Evolutionary conservation across 2,113 vertebrate species (phyloP), one percentile per base, ranked within the genome.

Genomic region (Paramormyrops kingsleyae): DNA sequence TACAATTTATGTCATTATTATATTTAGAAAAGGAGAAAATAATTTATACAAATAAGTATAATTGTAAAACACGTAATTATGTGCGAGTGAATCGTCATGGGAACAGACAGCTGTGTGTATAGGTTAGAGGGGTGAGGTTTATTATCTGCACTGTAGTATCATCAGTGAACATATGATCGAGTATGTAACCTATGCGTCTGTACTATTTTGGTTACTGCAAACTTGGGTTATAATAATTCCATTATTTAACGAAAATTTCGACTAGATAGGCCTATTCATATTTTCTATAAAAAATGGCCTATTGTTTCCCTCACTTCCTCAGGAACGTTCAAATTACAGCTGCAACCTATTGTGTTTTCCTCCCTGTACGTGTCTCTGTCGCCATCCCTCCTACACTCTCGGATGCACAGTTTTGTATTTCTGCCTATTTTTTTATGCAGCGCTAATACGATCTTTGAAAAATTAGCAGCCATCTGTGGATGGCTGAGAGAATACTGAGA

Each of bases 401-500:
- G 27, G 44, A 49, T 56, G 90, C 83, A 87, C 50, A 77, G 70
- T 88, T 90, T 84, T 88, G 87, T 90, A 90, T 90, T 90, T 88
- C 80, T 90, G 90, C 87, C 90, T 53, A 84, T 90, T 88, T 87
- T 87, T 80, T 80, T 87, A 90, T 88, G 77, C 80, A 59, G 74
- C 50, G 31, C 87, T 88, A 89, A 80, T 90, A 77, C 35, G 90
- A 52, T 84, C 87, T 87, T 90, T 88, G 77, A 88, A 87, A 77
- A 88, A 88, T 84, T 90, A 53, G 87, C 9, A 39, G 87, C 42
- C 77, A 66, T 90, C 85, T 88, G 90, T 88, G 87, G 90, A 87
- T 35, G 50, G 89, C 83, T 74, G 87, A 44, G 87, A 88, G 87
- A 88, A 88, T 47, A 84, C 39, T 80, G 47, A 39, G 89, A 56